Conservation (phyloP, 1,140 invertebrate species). For the Achatina immaculata region DNA sequence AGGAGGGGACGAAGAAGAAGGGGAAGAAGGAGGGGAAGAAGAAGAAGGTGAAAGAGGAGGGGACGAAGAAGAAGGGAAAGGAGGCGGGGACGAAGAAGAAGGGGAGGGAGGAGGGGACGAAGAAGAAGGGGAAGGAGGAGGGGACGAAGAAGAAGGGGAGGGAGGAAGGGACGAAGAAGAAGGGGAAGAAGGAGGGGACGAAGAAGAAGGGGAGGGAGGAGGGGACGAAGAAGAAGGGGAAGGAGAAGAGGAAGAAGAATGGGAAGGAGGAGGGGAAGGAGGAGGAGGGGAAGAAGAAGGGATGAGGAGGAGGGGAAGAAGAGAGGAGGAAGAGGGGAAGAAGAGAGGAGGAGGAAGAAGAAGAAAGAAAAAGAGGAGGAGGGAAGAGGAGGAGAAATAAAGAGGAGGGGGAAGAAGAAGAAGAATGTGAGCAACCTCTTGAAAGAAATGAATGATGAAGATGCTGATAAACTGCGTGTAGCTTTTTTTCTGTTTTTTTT, state of each 20-base stretch:
- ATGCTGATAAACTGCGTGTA: no score
- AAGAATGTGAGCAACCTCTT: neutral
- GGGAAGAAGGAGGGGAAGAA: neutral
- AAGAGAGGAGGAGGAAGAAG: neutral
- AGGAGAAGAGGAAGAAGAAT: neutral
- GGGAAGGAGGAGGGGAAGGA: neutral
- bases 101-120: neutral
- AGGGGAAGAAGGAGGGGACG: neutral
- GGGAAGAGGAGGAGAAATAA: neutral
- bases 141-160: neutral
- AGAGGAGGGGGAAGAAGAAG: neutral
- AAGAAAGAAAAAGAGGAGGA: neutral
- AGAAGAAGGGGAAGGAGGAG: neutral
- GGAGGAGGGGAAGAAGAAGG: neutral
- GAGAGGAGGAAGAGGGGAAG: neutral
- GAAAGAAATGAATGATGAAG: neutral
- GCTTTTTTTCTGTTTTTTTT: no score
- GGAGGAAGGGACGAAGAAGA: neutral
- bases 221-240: neutral
- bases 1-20: no score
- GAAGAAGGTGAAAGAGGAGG: neutral
- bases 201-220: neutral
- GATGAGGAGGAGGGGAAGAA: neutral
- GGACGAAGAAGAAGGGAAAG: neutral
- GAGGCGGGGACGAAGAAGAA: neutral